Evolutionary conservation across 2,888 invertebrate genomes (phyloP), one percentile per base, ranked within the genome.

Genomic region (Rotaria macrura): DNA sequence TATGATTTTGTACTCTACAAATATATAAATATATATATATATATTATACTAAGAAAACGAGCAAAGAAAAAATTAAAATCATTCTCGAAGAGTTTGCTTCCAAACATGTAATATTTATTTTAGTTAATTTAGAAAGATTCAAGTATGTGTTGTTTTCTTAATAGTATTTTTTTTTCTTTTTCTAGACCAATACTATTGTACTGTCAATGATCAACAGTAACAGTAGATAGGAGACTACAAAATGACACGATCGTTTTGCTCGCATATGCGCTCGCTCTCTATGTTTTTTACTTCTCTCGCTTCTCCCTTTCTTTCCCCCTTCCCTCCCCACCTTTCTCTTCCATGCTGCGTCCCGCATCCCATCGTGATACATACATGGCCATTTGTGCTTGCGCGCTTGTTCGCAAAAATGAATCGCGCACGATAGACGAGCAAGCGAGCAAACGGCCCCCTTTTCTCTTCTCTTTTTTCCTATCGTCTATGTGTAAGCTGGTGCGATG

Each of bases 361-460:
- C 65, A 65, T 65, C 65, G 29, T 65, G 65, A 65, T 65, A 65
- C 65, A 65, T 65, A 65, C 65, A 65, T 65, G 65, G 65, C 65
- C 65, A 65, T 65, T 65, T 65, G 65, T 65, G 65, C 65, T 65
- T 29, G 65, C 65, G 29, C 29, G 65, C 65, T 65, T 65, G 65
- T 12, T 65, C 65, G 34, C 65, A 65, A 65, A 65, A 65, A 65
- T 65, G 65, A 65, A 65, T 65, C 65, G 65, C 65, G 65, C 65
- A 65, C 25, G 65, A 65, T 57, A 57, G 55, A 57, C 55, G 55
- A 57, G 55, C 65, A 34, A 65, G 65, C 65, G 52, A 52, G 52
- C 52, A 52, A 65, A 65, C 65, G 20, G 34, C 65, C 65, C 65
- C 65, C 65, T 65, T 65, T 65, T 65, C 65, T 65, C 65, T 65